Conservation (phyloP, 2,888 invertebrate genomes). For the Choreutis nemorana region DNA sequence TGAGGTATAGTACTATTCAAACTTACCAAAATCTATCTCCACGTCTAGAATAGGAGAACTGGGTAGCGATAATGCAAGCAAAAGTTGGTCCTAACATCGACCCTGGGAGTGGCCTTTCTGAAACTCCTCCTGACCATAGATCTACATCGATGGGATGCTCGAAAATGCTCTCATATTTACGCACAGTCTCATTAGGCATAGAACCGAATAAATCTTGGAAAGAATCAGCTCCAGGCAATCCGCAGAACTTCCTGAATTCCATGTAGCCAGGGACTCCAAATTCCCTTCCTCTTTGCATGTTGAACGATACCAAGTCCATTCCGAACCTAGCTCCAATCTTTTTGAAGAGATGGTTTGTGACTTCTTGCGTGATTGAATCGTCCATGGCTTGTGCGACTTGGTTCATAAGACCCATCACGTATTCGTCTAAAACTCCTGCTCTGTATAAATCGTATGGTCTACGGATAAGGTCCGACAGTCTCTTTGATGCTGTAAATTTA, state of each 20-base stretch:
- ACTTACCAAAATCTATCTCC: constrained; percentile 91
- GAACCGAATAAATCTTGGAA: constrained; percentile 86
- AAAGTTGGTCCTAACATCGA: constrained; percentile 95
- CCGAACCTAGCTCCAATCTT: constrained; percentile 80
- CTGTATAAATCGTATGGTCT: constrained; percentile 90
- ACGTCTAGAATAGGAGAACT: constrained; percentile 87
- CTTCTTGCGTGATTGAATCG: constrained; percentile 89
- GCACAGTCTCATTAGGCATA: constrained; percentile 88
- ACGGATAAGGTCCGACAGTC: constrained; percentile 86
- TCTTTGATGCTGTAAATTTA: constrained; percentile 78
- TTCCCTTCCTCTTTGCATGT: constrained; percentile 92
- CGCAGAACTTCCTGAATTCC: constrained; percentile 92
- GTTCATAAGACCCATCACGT: constrained; percentile 92
- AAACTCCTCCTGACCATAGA: constrained; percentile 94
- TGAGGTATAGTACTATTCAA: too few relatives aligned
- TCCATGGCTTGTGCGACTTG: constrained; percentile 96
- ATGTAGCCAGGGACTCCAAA: constrained; percentile 92
- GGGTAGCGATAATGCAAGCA: constrained; percentile 92
- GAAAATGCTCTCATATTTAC: constrained; percentile 83
- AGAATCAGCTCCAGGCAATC: constrained; percentile 77
- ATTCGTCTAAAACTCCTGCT: constrained; percentile 90
- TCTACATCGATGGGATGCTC: constrained; percentile 93
- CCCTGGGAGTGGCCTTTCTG: constrained; percentile 87
- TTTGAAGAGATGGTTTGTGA: constrained; percentile 92
- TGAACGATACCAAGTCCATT: constrained; percentile 90